These are phyloP conservation scores for Tenthredo distinguenda DNA, from an alignment of 2,888 invertebrate species.

Conservation along the genomic window DNA sequence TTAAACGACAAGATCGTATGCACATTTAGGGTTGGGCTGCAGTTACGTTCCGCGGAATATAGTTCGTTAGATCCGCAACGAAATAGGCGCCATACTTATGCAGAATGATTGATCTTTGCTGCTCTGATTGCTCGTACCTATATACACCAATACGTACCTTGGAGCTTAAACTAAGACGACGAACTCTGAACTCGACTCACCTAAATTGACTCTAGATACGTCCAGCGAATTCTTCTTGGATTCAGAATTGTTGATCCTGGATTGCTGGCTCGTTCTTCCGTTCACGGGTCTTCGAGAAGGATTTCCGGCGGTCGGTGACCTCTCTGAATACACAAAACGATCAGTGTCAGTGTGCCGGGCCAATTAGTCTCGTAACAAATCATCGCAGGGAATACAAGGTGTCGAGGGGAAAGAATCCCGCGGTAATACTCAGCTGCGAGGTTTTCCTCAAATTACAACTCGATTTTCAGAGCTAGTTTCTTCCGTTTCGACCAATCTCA, in stretches of 20 bases:
- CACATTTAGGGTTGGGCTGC: constrained; percentile 44
- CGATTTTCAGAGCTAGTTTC: neutral
- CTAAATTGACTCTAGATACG: constrained; percentile 71
- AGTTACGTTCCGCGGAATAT: neutral
- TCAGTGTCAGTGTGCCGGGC: constrained; percentile 18
- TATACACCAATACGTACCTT: neutral
- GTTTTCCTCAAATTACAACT: neutral
- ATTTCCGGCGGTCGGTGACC: constrained; percentile 71
- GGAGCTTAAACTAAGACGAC: neutral
- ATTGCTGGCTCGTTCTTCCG: constrained; percentile 68
- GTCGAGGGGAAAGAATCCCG: neutral
- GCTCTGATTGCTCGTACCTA: neutral
- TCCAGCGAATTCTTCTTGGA: constrained; percentile 71
- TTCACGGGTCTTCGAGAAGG: constrained; percentile 71
- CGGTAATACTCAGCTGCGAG: neutral
- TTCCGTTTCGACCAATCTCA: neutral
- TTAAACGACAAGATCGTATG: constrained; percentile 32
- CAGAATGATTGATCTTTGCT: neutral
- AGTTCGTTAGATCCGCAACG: neutral
- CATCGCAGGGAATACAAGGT: neutral
- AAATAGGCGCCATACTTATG: neutral
- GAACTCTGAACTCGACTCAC: constrained; percentile 62
- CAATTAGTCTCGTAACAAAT: neutral
- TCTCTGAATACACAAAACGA: constrained; percentile 64
- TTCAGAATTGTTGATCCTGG: constrained; percentile 71